Evolutionary conservation across 2,113 vertebrate genomes (phyloP).

Genomic region (Platysternon megacephalum): DNA sequence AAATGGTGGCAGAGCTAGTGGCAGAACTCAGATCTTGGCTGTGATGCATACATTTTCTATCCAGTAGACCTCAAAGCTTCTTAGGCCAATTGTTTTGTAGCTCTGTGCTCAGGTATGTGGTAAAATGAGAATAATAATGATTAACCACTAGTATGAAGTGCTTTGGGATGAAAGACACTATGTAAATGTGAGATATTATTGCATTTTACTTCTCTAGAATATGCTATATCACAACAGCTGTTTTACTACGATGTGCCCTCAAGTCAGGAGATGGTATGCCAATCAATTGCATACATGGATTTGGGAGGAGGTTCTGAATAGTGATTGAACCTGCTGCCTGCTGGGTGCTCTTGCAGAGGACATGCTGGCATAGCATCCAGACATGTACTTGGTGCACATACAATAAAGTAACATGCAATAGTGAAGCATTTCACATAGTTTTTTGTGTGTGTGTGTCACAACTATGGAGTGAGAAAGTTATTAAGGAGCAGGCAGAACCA

Average conservation of each 20-base stretch:
- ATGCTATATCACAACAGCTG: background rate
- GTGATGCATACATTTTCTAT: background rate
- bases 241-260: background rate
- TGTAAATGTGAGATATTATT: background rate
- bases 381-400: accelerated
- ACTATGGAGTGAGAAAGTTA: background rate
- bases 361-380: background rate
- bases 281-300: background rate
- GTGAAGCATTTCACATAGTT: background rate
- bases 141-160: background rate
- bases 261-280: background rate
- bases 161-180: background rate
- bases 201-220: background rate
- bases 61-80: background rate
- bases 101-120: background rate
- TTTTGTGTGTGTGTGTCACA: background rate
- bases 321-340: background rate
- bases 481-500: background rate
- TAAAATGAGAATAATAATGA: background rate
- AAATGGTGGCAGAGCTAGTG: background rate
- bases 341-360: background rate
- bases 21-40: background rate
- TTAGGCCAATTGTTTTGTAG: background rate
- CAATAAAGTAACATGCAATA: background rate
- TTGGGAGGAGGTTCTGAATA: background rate